These are phyloP conservation scores for Huso huso DNA, from an alignment of 2,797 vertebrate species.

Conservation along the genomic window DNA sequence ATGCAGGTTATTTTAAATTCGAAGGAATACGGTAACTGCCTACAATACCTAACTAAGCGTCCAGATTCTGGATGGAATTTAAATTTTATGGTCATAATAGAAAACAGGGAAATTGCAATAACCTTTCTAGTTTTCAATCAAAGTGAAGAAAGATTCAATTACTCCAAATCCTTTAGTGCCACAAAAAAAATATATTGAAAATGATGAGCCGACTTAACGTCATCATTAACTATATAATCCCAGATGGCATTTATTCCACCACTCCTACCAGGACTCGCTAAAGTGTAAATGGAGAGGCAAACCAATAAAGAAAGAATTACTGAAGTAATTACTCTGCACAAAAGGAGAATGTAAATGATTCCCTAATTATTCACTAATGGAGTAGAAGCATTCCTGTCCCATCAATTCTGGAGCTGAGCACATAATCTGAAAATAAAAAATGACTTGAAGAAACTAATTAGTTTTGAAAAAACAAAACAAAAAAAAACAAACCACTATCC, in stretches of 20 bases:
- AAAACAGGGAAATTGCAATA: slow-evolving; percentile 37
- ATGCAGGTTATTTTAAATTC: too few species aligned
- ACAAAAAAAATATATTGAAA: slow-evolving; percentile 34
- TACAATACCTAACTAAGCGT: slow-evolving; percentile 34
- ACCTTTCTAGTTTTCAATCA: slow-evolving; percentile 34
- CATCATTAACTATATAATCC: slow-evolving; percentile 38
- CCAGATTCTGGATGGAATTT: slow-evolving; percentile 28
- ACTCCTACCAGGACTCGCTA: slow-evolving; percentile 28
- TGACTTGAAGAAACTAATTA: slow-evolving; percentile 5
- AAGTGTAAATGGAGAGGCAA: slow-evolving; percentile 34
- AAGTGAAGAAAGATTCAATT: slow-evolving; percentile 47
- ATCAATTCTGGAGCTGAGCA: background rate
- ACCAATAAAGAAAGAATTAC: slow-evolving; percentile 29
- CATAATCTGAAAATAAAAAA: slow-evolving; percentile 8
- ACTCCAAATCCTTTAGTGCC: slow-evolving; percentile 34
- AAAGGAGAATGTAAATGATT: slow-evolving; percentile 29
- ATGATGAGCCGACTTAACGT: slow-evolving; percentile 31
- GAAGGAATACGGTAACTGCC: slow-evolving; percentile 10
- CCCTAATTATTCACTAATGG: slow-evolving; percentile 43
- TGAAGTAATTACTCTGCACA: slow-evolving; percentile 27
- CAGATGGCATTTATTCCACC: slow-evolving; percentile 27
- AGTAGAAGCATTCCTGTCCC: slow-evolving; percentile 14
- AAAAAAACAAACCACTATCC: background rate
- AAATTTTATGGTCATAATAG: slow-evolving; percentile 43
- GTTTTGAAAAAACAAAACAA: background rate